Percentiles rank a stretch among this genome's conserved stretches.
Evolutionary conservation across 2,797 vertebrate species (phyloP).

Genomic region (Gymnothorax javanicus): DNA sequence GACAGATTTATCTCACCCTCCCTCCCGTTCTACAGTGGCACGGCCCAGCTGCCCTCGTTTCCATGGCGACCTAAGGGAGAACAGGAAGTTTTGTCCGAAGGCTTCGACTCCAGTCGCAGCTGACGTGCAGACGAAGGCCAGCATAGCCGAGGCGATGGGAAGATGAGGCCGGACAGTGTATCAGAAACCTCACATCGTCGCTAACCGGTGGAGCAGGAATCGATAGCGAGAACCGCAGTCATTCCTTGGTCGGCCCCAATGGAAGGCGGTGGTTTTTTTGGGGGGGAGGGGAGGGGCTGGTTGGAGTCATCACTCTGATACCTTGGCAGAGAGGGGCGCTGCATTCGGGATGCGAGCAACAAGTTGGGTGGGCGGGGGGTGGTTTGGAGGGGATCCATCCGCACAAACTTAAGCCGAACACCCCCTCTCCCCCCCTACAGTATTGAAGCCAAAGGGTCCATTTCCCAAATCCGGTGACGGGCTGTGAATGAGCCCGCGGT

Average conservation of each 20-base stretch:
- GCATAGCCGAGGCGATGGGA: not conserved
- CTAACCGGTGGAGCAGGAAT: not conserved
- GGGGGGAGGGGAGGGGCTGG: not conserved
- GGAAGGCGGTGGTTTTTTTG: not conserved
- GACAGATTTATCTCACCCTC: not conserved
- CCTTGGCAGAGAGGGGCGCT: not conserved
- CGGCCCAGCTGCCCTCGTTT: not conserved
- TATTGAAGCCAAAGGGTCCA: not conserved
- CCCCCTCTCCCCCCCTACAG: not conserved
- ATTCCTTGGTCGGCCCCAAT: not conserved
- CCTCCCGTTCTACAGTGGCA: not conserved
- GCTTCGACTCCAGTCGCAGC: not conserved
- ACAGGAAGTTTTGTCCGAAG: not conserved
- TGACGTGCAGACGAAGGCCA: not conserved
- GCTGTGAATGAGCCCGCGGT: slow-evolving; percentile 16
- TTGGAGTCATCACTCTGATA: not conserved
- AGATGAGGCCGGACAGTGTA: not conserved
- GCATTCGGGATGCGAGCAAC: not conserved
- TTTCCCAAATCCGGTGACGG: not conserved
- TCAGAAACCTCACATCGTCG: not conserved
- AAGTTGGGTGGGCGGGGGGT: not conserved
- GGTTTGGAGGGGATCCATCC: not conserved
- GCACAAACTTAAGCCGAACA: not conserved
- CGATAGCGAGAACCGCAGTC: not conserved
- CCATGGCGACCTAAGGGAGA: not conserved